These are phyloP conservation scores for Diplazon laetatorius DNA, from an alignment of 2,888 invertebrate species.

Conservation along the genomic window DNA sequence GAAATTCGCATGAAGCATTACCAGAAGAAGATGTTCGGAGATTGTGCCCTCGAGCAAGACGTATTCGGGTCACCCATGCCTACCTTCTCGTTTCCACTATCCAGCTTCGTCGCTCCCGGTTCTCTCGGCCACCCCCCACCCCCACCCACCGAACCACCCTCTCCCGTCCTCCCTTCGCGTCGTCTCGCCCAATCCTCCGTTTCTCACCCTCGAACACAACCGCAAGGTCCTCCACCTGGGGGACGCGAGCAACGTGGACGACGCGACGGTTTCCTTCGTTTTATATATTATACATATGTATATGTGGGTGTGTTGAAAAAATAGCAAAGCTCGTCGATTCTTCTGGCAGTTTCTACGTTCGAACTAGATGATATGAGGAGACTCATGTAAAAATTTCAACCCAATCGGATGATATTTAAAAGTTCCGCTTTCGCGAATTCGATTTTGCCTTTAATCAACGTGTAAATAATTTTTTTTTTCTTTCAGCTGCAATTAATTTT, in stretches of 20 bases:
- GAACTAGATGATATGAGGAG: too few relatives aligned
- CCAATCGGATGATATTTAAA: too few relatives aligned
- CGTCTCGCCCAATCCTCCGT: slow-evolving; percentile 15
- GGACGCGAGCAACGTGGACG: slow-evolving; percentile 35
- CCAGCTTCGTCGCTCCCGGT: slow-evolving; percentile 47
- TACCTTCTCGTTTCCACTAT: slow-evolving; percentile 56
- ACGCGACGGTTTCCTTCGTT: slow-evolving; percentile 11
- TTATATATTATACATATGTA: too few relatives aligned
- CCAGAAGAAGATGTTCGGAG: slow-evolving; percentile 77
- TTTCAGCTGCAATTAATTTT: too few relatives aligned
- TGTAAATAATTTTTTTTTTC: too few relatives aligned
- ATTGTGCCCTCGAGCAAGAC: slow-evolving; percentile 78
- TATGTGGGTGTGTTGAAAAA: too few relatives aligned
- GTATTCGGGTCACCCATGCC: slow-evolving; percentile 79
- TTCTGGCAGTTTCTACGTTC: too few relatives aligned
- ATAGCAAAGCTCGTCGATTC: too few relatives aligned
- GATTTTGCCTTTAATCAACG: too few relatives aligned
- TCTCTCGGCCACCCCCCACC: slow-evolving; percentile 61
- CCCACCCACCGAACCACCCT: slow-evolving; percentile 51
- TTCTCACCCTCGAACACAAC: slow-evolving; percentile 55
- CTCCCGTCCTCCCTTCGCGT: slow-evolving; percentile 34
- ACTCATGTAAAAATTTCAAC: too few relatives aligned
- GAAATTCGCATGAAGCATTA: slow-evolving; percentile 77
- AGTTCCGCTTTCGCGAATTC: too few relatives aligned
- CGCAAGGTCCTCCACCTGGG: slow-evolving; percentile 59